phyloP scores from a whole-genome alignment of 2,888 invertebrate genomes.

The Pyrrhopygopsis socrates region DNA sequence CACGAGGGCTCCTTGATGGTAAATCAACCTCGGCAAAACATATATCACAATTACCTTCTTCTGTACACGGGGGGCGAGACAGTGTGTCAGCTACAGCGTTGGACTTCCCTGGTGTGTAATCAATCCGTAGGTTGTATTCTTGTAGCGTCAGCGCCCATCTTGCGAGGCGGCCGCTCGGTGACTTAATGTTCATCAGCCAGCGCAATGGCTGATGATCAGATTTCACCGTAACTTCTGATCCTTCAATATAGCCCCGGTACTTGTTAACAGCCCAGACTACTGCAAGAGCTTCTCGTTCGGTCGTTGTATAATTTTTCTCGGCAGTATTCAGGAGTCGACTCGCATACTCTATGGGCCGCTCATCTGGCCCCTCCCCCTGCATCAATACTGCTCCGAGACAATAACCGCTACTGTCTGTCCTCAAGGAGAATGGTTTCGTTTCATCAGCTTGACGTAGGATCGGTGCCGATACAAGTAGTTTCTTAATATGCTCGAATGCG shows the following conservation, averaged over 20 bases:
- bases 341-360: slow-evolving; percentile 36
- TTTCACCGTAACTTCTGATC: neutral
- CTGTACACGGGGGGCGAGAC: neutral
- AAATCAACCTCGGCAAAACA: slow-evolving; percentile 5
- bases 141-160: slow-evolving; percentile 16
- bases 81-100: slow-evolving; percentile 4
- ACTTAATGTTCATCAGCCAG: slow-evolving; percentile 10
- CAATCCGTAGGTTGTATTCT: neutral
- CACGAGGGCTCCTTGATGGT: slow-evolving; percentile 5
- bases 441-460: slow-evolving; percentile 75
- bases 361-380: slow-evolving; percentile 66
- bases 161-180: slow-evolving; percentile 14
- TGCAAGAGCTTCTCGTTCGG: slow-evolving; percentile 19
- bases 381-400: slow-evolving; percentile 70
- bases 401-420: slow-evolving; percentile 87
- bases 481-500: slow-evolving; percentile 95
- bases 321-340: slow-evolving; percentile 33
- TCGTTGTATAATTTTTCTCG: slow-evolving; percentile 36
- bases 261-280: slow-evolving; percentile 17
- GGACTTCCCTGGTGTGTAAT: neutral
- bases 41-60: neutral
- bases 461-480: slow-evolving; percentile 11
- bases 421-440: slow-evolving; percentile 81
- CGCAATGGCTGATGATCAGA: slow-evolving; percentile 19
- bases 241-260: slow-evolving; percentile 1